Evolutionary conservation across 2,797 vertebrate genomes (phyloP), one percentile per base, ranked within the genome.

Genomic region (Aulostomus chinensis): DNA sequence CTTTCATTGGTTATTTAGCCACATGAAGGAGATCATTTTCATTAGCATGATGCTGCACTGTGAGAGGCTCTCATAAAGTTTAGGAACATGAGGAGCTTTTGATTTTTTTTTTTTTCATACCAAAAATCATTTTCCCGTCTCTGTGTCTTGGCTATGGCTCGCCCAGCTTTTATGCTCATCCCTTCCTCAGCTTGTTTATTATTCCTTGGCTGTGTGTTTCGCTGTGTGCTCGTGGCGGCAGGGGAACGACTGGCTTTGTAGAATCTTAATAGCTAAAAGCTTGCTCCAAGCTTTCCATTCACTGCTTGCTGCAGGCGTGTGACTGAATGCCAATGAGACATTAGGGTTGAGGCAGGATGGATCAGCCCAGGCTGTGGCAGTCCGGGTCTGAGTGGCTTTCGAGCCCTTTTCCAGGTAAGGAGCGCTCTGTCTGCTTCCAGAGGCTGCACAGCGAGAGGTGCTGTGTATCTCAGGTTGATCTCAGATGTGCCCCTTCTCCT

Each of bases 291-390:
- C 83, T 70, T 56, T 73, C 58, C 59, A 42, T 64, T 67, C 57
- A 52, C 64, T 8, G 39, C 76, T 61, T 18, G 71, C 78, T 75
- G 73, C 56, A 56, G 70, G 73, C 75, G 41, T 85, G 84, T 45
- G 41, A 49, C 85, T 83, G 86, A 84, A 88, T 86, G 80, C 81
- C 84, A 83, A 87, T 86, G 81, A 87, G 85, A 84, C 71, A 58
- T 86, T 74, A 80, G 61, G 67, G 53, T 37, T 49, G 48, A 76
- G 59, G 52, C 34, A 7, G 63, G 42, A 41, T 63, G 72, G 66
- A 70, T 72, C 47, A 26, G 46, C 59, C 56, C 34, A 14, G 43
- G 50, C 58, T 9, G 33, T 25, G 58, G 64, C 61, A 32, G 69
- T 32, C 53, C 2, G 61, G 32, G 49, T 78, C 31, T 24, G 54